These are phyloP conservation scores for Ormia ochracea DNA, from an alignment of 2,888 invertebrate species.

Conservation along the genomic window DNA sequence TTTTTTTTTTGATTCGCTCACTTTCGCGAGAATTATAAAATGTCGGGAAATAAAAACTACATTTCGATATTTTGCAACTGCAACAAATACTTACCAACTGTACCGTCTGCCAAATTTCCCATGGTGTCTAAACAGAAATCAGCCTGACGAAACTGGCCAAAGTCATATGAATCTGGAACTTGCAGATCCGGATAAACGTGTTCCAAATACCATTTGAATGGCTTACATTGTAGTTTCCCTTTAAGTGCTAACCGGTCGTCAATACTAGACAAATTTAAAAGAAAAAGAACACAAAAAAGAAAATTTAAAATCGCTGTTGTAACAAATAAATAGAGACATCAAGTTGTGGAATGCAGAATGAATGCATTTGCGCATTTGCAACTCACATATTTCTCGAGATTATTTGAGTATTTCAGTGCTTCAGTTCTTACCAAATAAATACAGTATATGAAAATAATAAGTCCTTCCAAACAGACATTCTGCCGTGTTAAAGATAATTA, in stretches of 20 bases:
- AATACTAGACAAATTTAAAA: slow-evolving; percentile 83
- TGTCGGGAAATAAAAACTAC: no score
- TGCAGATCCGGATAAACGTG: slow-evolving; percentile 94
- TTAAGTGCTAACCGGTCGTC: slow-evolving; percentile 88
- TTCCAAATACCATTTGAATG: slow-evolving; percentile 96
- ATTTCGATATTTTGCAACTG: no score
- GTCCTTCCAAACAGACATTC: no score
- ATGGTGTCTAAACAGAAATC: slow-evolving; percentile 93
- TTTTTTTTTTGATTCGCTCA: no score
- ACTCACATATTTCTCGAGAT: no score
- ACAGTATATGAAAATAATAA: no score
- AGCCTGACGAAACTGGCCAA: slow-evolving; percentile 86
- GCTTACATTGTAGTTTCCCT: slow-evolving; percentile 90
- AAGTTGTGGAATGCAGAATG: no score
- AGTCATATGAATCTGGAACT: slow-evolving; percentile 81
- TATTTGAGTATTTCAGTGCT: no score
- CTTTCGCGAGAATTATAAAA: no score
- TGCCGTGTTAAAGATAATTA: no score
- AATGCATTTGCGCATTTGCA: no score
- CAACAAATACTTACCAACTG: slow-evolving; percentile 80
- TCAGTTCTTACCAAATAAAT: no score
- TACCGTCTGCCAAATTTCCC: slow-evolving; percentile 91
- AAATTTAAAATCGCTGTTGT: neutral
- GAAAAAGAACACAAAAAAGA: neutral
- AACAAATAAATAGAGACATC: neutral